Evolutionary conservation across 2,113 vertebrate genomes (phyloP), one percentile per base, ranked within the genome.

Genomic region (Halichoeres trimaculatus): DNA sequence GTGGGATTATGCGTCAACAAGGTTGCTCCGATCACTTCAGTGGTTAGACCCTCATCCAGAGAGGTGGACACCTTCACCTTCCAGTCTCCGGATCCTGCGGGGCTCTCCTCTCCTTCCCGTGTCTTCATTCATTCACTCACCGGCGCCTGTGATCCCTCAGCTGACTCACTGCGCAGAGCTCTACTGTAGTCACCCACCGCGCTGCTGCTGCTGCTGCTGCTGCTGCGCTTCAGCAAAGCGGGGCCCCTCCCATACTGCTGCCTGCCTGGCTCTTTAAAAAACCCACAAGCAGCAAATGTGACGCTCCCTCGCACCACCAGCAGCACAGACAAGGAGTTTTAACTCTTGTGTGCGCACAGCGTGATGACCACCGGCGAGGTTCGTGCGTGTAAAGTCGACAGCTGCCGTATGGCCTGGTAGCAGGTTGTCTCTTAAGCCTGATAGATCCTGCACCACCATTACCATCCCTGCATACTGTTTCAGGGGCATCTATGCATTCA

Each of bases 1-100:
- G 86, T 43, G 83, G 84, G 89, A 92, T 89, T 89, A 92, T 92
- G 90, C 90, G 89, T 90, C 90, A 91, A 91, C 89, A 83, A 71
- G 77, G 81, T 75, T 74, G 56, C 75, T 84, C 80, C 83, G 86
- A 81, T 88, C 90, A 81, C 83, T 80, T 83, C 79, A 20, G 73
- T 61, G 48, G 77, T 71, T 86, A 78, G 68, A 19, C 7, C 17
- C 43, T 45, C 17, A 14, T 45, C 17, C 17, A 14, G 14, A 45
- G 43, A n/a, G 53, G 79, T 80, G 9, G 22, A 60, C 55, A 62
- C 45, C 43, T 41, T 60, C 22, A 14, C 35, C 35, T 65, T 26
- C 61, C 35, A 50, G 65, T 66, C 3, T 64, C 73, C 63, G 40
- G 47, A 72, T 71, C 63, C 64, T 34, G 54, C 57, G 30, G 53